Evolutionary conservation across 1,140 invertebrate genomes (phyloP).

Genomic region (Brachionus koreanus): DNA sequence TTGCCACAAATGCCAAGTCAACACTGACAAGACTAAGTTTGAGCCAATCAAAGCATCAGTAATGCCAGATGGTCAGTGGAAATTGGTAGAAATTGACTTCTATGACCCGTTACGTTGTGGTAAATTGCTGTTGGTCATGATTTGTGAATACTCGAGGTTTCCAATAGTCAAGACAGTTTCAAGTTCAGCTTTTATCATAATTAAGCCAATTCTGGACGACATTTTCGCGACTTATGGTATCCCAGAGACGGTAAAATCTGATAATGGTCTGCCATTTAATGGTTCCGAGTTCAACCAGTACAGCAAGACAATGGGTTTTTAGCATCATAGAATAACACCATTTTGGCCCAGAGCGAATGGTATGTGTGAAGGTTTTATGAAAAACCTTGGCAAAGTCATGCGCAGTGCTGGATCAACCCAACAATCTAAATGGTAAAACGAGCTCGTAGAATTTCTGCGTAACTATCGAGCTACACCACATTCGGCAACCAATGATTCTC

Average conservation of each 20-base stretch:
- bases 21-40: no score
- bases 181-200: background rate
- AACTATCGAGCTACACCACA: background rate
- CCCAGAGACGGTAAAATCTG: no score
- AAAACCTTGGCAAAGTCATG: background rate
- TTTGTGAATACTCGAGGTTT: background rate
- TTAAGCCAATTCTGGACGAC: conserved; percentile 44
- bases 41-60: no score
- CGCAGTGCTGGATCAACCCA: background rate
- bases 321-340: background rate
- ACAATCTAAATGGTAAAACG: background rate
- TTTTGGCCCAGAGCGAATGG: background rate
- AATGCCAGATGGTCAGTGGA: background rate
- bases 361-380: background rate
- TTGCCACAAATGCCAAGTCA: no score
- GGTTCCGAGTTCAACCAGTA: conserved; percentile 46
- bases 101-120: background rate
- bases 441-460: background rate
- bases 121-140: background rate
- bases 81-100: background rate
- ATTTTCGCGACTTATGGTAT: conserved; percentile 47
- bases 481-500: background rate
- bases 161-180: no score
- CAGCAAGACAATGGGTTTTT: conserved; percentile 22
- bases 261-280: conserved; percentile 47